Percentiles rank a stretch among this genome's conserved stretches.
These are phyloP conservation scores for Acronicta leporina DNA, from an alignment of 2,888 invertebrate species.

Conservation along the genomic window DNA sequence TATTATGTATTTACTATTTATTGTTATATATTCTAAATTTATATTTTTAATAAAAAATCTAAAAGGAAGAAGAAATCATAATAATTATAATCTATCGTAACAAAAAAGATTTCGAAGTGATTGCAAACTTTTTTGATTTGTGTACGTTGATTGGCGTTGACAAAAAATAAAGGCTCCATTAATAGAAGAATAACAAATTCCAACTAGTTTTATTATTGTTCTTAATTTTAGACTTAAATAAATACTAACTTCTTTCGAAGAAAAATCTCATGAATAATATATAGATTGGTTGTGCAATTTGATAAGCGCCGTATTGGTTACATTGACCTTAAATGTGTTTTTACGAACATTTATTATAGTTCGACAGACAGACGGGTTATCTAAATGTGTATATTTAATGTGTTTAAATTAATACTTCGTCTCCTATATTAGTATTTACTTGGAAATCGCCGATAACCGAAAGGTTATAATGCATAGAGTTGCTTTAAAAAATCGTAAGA, in stretches of 20 bases:
- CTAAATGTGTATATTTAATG: slow-evolving; percentile 51
- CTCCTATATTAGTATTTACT: slow-evolving; percentile 6
- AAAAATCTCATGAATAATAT: slow-evolving; percentile 25
- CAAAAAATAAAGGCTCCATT: too few species aligned
- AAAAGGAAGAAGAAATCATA: too few species aligned
- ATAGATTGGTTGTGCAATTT: slow-evolving; percentile 25
- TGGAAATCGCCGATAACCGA: slow-evolving; percentile 30
- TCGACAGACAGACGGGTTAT: slow-evolving; percentile 10
- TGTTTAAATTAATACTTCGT: slow-evolving; percentile 48
- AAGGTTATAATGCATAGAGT: slow-evolving; percentile 23
- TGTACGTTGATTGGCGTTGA: too few species aligned
- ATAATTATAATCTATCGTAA: too few species aligned
- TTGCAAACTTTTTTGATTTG: too few species aligned
- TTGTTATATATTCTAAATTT: too few species aligned
- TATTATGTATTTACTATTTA: too few species aligned
- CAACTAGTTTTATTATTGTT: too few species aligned
- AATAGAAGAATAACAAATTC: too few species aligned
- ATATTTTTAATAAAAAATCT: too few species aligned
- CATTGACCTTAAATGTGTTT: slow-evolving; percentile 33
- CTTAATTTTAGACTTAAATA: too few species aligned
- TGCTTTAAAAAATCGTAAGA: slow-evolving; percentile 5
- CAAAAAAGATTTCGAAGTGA: too few species aligned
- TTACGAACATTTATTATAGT: slow-evolving; percentile 17
- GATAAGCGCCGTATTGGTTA: slow-evolving; percentile 28
- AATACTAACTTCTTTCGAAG: not conserved